Conservation (phyloP, 2,888 invertebrate species). For the Agrochola lychnidis region DNA sequence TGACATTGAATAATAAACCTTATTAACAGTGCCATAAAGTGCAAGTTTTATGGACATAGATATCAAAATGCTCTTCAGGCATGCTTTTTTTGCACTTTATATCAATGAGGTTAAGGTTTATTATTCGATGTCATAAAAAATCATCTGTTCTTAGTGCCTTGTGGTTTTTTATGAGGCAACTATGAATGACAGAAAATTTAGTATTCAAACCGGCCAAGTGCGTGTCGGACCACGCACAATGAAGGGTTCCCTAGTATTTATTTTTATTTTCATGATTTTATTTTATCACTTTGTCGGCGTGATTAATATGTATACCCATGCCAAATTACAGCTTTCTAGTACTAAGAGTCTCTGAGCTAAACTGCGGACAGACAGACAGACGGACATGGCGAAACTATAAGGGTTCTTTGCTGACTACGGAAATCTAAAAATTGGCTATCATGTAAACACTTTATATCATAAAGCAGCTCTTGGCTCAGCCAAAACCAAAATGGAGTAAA, state of each 20-base stretch:
- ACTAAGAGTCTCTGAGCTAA: no score
- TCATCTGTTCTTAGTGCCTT: neutral
- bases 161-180: neutral
- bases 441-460: neutral
- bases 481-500: neutral
- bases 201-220: no score
- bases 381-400: no score
- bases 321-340: no score
- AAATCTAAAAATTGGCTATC: no score
- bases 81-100: neutral
- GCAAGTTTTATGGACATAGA: neutral
- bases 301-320: no score
- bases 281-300: no score
- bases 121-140: neutral
- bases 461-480: neutral
- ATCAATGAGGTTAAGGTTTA: neutral
- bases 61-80: neutral
- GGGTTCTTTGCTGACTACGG: no score
- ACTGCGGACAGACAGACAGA: no score
- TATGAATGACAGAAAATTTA: neutral
- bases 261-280: no score
- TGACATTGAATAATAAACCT: slow-evolving; percentile 1
- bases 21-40: neutral
- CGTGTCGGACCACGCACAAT: no score
- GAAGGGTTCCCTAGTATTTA: no score